Conservation (phyloP, 2,113 vertebrate genomes). For the Coreoperca whiteheadi region DNA sequence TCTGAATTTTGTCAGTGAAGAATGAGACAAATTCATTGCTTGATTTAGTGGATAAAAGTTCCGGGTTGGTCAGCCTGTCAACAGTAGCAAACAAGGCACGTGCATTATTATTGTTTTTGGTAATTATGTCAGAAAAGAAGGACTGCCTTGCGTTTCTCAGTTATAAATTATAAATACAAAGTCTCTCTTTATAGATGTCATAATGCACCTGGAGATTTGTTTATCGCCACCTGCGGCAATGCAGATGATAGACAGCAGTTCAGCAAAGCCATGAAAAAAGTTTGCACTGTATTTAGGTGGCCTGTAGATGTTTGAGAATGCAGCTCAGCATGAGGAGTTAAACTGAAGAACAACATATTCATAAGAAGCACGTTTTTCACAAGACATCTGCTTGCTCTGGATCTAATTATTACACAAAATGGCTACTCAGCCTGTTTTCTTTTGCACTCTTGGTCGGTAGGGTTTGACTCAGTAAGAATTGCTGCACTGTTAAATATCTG, state of each 20-base stretch:
- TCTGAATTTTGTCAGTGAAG: background rate
- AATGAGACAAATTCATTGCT: too few relatives aligned
- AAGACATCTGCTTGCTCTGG: too few relatives aligned
- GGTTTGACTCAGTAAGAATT: too few relatives aligned
- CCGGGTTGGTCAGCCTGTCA: background rate
- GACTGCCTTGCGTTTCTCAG: background rate
- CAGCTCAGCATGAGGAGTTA: background rate
- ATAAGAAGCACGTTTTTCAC: too few relatives aligned
- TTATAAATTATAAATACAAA: background rate
- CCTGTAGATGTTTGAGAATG: background rate
- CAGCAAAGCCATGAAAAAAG: background rate
- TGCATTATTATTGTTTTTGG: background rate
- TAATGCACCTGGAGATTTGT: background rate
- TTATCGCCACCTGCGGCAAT: background rate
- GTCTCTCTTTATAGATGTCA: background rate
- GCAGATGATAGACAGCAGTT: background rate
- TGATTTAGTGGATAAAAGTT: background rate
- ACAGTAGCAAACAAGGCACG: background rate
- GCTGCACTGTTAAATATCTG: too few relatives aligned
- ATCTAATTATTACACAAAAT: too few relatives aligned
- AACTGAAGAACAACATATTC: too few relatives aligned
- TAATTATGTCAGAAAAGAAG: too few relatives aligned
- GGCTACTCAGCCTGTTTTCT: too few relatives aligned
- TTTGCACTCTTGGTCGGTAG: too few relatives aligned
- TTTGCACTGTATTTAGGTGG: background rate